Base-by-base conservation (phyloP, 2,888 invertebrate genomes). In the Andricus quercusramuli region DNA sequence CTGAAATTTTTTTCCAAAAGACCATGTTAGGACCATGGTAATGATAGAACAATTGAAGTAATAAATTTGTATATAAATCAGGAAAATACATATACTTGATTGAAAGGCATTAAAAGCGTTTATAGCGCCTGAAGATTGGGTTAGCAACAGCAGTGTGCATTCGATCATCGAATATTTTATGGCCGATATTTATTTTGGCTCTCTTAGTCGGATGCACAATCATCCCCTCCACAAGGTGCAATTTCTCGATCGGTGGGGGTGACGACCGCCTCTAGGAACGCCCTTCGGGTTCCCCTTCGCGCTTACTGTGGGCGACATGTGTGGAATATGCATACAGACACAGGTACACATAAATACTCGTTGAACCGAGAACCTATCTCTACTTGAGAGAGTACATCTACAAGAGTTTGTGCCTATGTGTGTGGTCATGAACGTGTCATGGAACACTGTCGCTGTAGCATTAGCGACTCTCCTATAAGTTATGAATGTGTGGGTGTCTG, bases 241-340 rank as follows among this genome's bases (percentile, higher is more conserved):
- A 84, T 86, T 85, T 83, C 85, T 74, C 85, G 80, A 79, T 82
- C 84, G 85, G 89, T 91, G 84, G 90, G 90, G 90, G 90, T 85
- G 88, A 88, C 91, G 92, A 92, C 92, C 92, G 92, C 92, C 92
- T 92, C 91, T 90, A 91, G 92, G 91, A 92, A 92, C 92, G 92
- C 92, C 92, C 92, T 92, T 90, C 86, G 89, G 85, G 84, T 84
- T 88, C 87, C 87, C 86, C 87, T 86, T 83, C 83, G 79, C 80
- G 83, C 84, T 79, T 83, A 80, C 80, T 78, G 70, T 80, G 78
- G 78, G 80, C 84, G 80, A 78, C 81, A 77, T 67, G 78, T 64
- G 68, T 64, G 78, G 64, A 59, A 77, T 64, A 66, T 62, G 47
- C 68, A 74, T 64, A 51, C 70, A 77, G 78, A 66, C 81, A 79